Evolutionary conservation across 2,797 vertebrate species (phyloP).

Genomic region (Tokudaia tokunoshimensis): DNA sequence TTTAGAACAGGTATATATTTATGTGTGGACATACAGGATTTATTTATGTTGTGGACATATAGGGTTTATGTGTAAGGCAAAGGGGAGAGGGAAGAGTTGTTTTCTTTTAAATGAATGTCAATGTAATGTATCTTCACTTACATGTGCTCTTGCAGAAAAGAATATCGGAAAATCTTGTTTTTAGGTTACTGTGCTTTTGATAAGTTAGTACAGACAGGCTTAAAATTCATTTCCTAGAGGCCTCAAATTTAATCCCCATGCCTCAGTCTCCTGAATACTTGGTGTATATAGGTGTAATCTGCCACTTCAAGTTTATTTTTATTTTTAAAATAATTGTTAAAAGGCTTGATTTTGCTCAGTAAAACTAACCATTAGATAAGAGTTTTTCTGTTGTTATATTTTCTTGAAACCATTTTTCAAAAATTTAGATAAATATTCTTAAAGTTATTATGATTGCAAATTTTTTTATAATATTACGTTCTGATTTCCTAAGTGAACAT

Average conservation of each 20-base stretch:
- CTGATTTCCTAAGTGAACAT: constrained; percentile 56
- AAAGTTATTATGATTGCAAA: constrained; percentile 67
- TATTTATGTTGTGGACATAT: not conserved
- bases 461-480: constrained; percentile 66
- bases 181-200: constrained; percentile 28
- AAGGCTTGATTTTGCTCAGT: constrained; percentile 72
- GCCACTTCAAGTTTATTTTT: not conserved
- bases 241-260: not conserved
- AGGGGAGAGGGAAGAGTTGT: not conserved
- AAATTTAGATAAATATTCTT: constrained; percentile 66
- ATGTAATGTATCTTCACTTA: not conserved
- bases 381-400: constrained; percentile 27
- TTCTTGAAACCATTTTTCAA: constrained; percentile 61
- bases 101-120: not conserved
- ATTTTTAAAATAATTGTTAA: constrained; percentile 36
- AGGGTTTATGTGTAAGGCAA: not conserved
- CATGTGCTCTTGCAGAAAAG: not conserved
- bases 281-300: not conserved
- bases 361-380: constrained; percentile 65
- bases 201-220: not conserved
- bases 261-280: not conserved
- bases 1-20: not conserved
- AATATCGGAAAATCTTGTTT: constrained; percentile 40
- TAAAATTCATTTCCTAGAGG: not conserved
- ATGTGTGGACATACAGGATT: not conserved